Evolutionary conservation across 1,140 invertebrate species (phyloP).

Genomic region (Temnothorax longispinosus): DNA sequence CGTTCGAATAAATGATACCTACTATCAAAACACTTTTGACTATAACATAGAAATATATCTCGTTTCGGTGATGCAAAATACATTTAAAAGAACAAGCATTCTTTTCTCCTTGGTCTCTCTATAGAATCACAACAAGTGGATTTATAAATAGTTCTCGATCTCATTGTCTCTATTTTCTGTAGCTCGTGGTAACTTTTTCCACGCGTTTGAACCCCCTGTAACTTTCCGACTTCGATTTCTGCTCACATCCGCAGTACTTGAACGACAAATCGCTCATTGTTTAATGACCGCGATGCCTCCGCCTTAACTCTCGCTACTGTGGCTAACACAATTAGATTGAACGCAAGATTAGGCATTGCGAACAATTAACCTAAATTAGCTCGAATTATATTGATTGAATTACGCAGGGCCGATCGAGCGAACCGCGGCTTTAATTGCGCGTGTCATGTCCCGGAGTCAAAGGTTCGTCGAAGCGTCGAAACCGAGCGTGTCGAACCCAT

Average conservation of each 20-base stretch:
- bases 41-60: not conserved
- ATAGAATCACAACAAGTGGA: not conserved
- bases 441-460: conserved; percentile 57
- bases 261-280: not conserved
- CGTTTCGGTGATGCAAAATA: no score
- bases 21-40: not conserved
- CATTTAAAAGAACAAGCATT: not conserved
- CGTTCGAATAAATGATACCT: not conserved
- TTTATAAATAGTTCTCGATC: not conserved
- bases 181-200: not conserved
- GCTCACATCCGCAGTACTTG: not conserved
- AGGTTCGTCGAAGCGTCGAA: conserved; percentile 25
- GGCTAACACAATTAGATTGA: conserved; percentile 56
- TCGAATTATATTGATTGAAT: conserved; percentile 73
- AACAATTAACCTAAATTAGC: conserved; percentile 67
- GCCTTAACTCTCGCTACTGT: not conserved
- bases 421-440: conserved; percentile 60
- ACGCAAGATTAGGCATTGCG: conserved; percentile 60
- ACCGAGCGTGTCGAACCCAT: not conserved
- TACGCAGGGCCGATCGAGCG: conserved; percentile 60
- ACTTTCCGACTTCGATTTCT: not conserved
- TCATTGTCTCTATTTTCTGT: not conserved
- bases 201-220: no score
- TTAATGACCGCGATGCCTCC: not conserved
- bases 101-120: not conserved